These are phyloP conservation scores for Uromys caudimaculatus DNA, from an alignment of 2,797 vertebrate genomes.

Conservation along the genomic window DNA sequence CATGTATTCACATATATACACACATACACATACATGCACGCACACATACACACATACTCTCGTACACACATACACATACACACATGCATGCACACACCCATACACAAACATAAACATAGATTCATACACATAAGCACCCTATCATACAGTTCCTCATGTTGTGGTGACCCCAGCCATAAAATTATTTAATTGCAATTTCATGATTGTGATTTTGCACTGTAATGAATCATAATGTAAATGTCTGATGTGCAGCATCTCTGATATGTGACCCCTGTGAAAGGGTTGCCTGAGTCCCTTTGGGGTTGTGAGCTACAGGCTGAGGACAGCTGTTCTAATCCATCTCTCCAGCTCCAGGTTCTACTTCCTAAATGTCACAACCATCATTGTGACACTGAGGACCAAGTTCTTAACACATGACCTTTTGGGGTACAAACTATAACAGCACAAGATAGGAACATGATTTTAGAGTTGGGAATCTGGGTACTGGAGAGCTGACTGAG, in stretches of 20 bases:
- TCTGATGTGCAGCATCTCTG: neutral
- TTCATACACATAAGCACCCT: too few relatives aligned
- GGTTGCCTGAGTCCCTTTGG: too few relatives aligned
- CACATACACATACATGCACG: too few relatives aligned
- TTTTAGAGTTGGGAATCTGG: slow-evolving; percentile 11
- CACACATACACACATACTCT: neutral
- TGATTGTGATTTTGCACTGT: neutral
- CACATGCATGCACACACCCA: too few relatives aligned
- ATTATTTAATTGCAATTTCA: neutral
- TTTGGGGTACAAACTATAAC: neutral
- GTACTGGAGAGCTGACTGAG: neutral
- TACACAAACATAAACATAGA: too few relatives aligned
- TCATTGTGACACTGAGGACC: neutral
- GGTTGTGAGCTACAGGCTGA: neutral
- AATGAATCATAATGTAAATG: neutral
- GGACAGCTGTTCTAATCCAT: neutral
- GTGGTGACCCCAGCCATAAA: neutral
- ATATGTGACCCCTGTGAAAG: neutral
- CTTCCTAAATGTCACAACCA: neutral
- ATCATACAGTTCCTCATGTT: too few relatives aligned
- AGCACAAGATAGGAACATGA: neutral
- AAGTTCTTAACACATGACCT: neutral
- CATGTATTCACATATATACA: neutral
- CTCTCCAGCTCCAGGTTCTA: neutral
- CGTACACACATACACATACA: neutral